Evolutionary conservation across 2,797 vertebrate genomes (phyloP), one percentile per base, ranked within the genome.

Genomic region (Acanthis flammea): DNA sequence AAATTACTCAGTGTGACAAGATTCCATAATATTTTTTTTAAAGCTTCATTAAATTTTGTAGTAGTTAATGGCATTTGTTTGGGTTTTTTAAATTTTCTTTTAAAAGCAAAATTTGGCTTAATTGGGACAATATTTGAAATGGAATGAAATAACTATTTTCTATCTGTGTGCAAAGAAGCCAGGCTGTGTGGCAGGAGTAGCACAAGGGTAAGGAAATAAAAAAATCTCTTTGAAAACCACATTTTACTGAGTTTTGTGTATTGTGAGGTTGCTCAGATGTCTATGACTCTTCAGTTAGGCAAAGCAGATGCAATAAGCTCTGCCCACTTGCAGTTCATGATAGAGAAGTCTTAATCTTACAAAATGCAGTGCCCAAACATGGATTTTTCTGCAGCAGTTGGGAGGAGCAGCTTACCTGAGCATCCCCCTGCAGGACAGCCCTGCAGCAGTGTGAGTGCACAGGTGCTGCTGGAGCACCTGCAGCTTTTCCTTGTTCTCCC

Each of bases 1-100:
- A 95, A 95, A 96, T 88, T 91, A 94, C 76, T 96, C 75, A 83
- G 73, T 94, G 92, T 96, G 88, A 94, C 89, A 94, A 91, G 94
- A 81, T 90, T 91, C 82, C 53, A 35, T 88, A 91, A 84, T 81
- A 78, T 86, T 78, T 92, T 92, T 92, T 94, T 94, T 94, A 81
- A 92, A 92, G 87, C 82, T 84, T 91, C 79, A 39, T 97, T 92
- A 96, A 89, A 82, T 94, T 95, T 92, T 82, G 87, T 85, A 57
- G 91, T n/a, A 33, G 62, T 79, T 96, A 91, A 67, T 13, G 14
- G 21, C 39, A 41, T 41, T 84, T 95, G 78, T 96, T 96, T 96
- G 70, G 41, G 1, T 3, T 54, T 90, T 90, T 81, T 25, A 1
- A 48, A 41, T 86, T 92, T 94, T 73, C 44, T 88, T 94, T 84